Evolutionary conservation across 2,113 vertebrate genomes (phyloP).

Genomic region (Chrysochloris asiatica): DNA sequence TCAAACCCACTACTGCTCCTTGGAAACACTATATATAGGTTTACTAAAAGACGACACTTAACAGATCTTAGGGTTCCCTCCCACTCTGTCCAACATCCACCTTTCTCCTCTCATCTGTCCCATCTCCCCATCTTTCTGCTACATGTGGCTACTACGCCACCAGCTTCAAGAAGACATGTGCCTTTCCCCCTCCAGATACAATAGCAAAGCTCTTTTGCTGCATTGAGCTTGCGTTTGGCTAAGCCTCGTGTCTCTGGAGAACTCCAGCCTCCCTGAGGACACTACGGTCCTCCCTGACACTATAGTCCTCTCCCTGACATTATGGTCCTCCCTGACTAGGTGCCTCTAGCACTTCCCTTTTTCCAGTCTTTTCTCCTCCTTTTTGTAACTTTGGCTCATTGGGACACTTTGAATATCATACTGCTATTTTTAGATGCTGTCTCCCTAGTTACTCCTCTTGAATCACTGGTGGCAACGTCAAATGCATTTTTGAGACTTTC

Average conservation of each 20-base stretch:
- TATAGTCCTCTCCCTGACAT: too few relatives aligned
- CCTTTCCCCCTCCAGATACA: background rate
- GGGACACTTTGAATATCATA: too few relatives aligned
- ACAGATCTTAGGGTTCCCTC: background rate
- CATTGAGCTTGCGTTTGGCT: background rate
- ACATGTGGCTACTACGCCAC: too few relatives aligned
- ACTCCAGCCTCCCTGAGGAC: background rate
- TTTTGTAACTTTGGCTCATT: too few relatives aligned
- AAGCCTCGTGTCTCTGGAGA: background rate
- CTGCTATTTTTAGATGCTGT: background rate
- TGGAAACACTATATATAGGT: too few relatives aligned
- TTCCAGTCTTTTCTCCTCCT: background rate
- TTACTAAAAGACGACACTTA: too few relatives aligned
- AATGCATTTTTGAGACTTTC: background rate
- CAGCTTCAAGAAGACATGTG: background rate
- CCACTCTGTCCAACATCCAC: too few relatives aligned
- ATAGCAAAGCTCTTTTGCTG: background rate
- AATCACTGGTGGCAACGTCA: rapidly evolving
- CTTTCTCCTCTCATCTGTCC: background rate
- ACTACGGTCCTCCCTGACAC: background rate
- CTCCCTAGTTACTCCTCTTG: too few relatives aligned
- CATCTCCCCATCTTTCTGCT: background rate
- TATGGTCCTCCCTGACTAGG: too few relatives aligned
- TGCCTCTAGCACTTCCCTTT: background rate
- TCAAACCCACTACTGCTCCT: too few relatives aligned